Evolutionary conservation across 2,888 invertebrate genomes (phyloP), one percentile per base, ranked within the genome.

Genomic region (Lathronympha strigana): DNA sequence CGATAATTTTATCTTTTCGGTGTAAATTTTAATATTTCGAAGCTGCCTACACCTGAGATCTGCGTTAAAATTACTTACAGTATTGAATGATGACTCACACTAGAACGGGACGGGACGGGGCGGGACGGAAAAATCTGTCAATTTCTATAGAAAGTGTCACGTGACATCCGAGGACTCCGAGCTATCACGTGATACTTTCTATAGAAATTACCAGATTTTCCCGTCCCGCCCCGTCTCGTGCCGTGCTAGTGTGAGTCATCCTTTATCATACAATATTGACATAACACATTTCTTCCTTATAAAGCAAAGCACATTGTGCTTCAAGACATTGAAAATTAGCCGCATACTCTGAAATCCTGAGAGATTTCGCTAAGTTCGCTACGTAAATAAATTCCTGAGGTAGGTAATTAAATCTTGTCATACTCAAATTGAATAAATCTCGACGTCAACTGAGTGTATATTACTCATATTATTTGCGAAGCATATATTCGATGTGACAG

Each of bases 401-500:
- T 77, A 76, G 74, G 77, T 77, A 76, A 72, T 73, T 79, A 83
- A 81, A 80, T 79, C 78, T 73, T 78, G 82, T 84, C 83, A 84
- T 77, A 81, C 76, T 78, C 77, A 85, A 86, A 88, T 86, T 85
- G 83, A 78, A 83, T 80, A 80, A 82, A 80, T 83, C 79, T 78
- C 77, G 76, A 80, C 83, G 86, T 83, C 80, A 84, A 82, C 78
- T 79, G 76, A 82, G 82, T 83, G 80, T 82, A 82, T 82, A 79
- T 78, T 78, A 80, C 73, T 79, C 83, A 82, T 86, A 73, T 84
- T 85, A 86, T 89, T 84, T 85, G 88, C 84, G 84, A 86, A 85
- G 80, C 84, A 74, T 77, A 77, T 78, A 76, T 72, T 71, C 77
- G 79, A 87, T 85, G 87, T 85, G 88, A 86, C 83, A 77, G 80